Base-by-base conservation (phyloP, 2,888 invertebrate genomes). In the Tinea semifulvella region DNA sequence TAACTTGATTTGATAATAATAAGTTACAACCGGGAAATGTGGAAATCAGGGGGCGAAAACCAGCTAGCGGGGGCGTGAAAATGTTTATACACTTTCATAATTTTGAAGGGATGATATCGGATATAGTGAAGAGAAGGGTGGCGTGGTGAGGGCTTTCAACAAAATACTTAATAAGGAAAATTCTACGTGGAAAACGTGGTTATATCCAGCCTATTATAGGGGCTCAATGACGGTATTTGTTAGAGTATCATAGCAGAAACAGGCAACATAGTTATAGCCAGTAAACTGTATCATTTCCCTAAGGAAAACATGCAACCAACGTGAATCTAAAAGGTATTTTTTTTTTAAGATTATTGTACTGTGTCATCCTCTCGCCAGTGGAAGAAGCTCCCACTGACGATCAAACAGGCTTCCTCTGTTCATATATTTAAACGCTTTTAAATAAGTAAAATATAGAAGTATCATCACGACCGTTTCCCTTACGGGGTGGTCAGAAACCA, bases 41-140 rank as follows among this genome's bases (percentile, higher is more conserved):
- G 68, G 65, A 72, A 75, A 74, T 65, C 61, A 65, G 60, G 66
- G 74, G 72, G 70, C 56, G 60, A 49, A 27, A 27, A 31, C 28
- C 42, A 26, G 42, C 43, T 42, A 38, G 35, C 16, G 53, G 60
- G 76, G 77, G 77, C 72, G 79, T 75, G 76, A 77, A 75, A 79
- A 77, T 77, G 75, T 80, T 77, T 75, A 77, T 77, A 79, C 77
- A 76, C 72, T 76, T 77, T 76, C 74, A 79, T 79, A 79, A 79
- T 79, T 77, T 74, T 64, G 68, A 74, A 63, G 79, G 79, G 76
- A 70, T 74, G 67, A 69, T 72, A 76, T 74, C 69, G 65, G 60
- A 72, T 68, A 61, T 61, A 46, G 20, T 31, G 20, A n/a, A 65
- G 64, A 61, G 67, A 68, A 70, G 76, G 73, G 67, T 56, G 57